Percentiles rank a stretch among this genome's conserved stretches.
Conservation (phyloP, 2,113 vertebrate species). For the Chitala chitala region DNA sequence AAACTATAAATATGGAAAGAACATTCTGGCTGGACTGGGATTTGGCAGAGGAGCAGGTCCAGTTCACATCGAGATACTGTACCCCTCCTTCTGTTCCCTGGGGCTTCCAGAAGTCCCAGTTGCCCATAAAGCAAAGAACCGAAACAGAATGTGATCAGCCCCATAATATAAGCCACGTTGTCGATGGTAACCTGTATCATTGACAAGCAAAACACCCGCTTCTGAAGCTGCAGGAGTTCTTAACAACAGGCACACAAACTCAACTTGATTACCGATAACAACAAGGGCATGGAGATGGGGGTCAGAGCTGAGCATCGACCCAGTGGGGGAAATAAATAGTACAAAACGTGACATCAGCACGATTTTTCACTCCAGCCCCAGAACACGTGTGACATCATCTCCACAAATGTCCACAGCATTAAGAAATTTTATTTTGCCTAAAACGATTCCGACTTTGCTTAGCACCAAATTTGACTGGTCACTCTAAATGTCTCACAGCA, state of each 20-base stretch:
- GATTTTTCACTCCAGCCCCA: too few species aligned
- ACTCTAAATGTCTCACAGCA: neutral
- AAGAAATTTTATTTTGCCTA: too few species aligned
- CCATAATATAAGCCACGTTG: too few species aligned
- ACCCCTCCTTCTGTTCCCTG: neutral
- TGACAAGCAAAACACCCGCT: neutral
- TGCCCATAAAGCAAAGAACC: neutral
- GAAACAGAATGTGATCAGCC: neutral
- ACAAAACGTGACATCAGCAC: neutral
- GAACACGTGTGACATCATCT: too few species aligned
- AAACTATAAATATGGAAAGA: slow-evolving; percentile 4
- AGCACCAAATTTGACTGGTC: neutral
- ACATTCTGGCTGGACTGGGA: neutral
- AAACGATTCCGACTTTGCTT: too few species aligned
- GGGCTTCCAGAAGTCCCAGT: neutral
- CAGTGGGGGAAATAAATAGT: neutral
- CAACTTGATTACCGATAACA: neutral
- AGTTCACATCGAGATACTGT: neutral
- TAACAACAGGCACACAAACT: neutral
- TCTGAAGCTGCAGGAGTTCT: neutral
- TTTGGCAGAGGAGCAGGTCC: slow-evolving; percentile 2
- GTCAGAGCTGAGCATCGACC: neutral
- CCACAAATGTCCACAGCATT: too few species aligned
- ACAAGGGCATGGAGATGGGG: neutral
- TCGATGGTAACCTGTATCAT: neutral